A percentile compares a stretch with the other conserved stretches of the same genome.
phyloP scores from a whole-genome alignment of 2,797 vertebrate genomes.

The Typhlichthys subterraneus region DNA sequence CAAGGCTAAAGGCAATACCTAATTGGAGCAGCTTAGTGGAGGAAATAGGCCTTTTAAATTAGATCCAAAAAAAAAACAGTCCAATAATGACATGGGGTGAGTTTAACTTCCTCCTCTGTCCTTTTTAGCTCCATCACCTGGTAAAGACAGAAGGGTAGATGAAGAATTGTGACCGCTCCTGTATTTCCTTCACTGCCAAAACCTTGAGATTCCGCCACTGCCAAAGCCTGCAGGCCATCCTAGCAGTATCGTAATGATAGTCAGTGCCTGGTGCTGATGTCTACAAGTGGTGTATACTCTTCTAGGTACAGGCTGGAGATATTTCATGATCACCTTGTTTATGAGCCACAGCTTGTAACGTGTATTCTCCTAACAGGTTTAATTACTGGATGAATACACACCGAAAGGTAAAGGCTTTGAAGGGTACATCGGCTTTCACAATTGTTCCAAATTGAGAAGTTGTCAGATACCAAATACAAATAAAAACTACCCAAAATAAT shows the following conservation, averaged over 20 bases:
- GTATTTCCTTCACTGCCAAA: constrained; percentile 21
- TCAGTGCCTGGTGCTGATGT: no score
- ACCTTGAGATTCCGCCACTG: constrained; percentile 55
- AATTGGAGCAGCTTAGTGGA: no score
- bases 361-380: constrained; percentile 10
- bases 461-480: no score
- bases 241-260: neutral
- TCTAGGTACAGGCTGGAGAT: no score
- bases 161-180: constrained; percentile 35
- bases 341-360: constrained; percentile 1
- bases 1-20: no score
- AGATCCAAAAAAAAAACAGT: no score
- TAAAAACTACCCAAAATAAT: neutral
- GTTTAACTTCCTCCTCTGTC: constrained; percentile 39
- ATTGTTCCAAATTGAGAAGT: no score
- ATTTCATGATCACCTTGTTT: neutral
- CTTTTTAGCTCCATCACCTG: constrained; percentile 34
- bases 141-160: constrained; percentile 5
- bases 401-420: neutral
- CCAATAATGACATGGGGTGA: neutral
- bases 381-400: constrained; percentile 2
- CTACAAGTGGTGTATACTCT: no score
- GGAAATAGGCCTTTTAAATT: no score
- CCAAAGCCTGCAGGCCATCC: constrained; percentile 42
- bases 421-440: no score